Evolutionary conservation across 1,140 invertebrate species (phyloP).

Genomic region (Adelges cooleyi): DNA sequence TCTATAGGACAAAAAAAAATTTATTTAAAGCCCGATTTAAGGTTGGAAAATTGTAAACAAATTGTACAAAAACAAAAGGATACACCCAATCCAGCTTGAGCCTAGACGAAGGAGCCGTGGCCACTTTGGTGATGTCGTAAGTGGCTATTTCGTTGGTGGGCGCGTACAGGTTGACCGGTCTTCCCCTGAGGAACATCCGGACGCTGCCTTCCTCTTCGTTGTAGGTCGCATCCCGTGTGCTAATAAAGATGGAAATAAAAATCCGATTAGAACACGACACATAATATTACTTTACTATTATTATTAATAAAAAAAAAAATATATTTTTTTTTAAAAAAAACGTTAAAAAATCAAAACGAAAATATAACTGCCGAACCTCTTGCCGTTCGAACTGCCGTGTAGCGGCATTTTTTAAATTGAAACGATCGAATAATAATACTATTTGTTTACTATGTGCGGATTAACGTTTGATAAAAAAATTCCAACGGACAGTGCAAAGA

Average conservation of each 20-base stretch:
- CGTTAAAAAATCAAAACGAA: no score
- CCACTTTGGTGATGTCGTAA: conserved; percentile 67
- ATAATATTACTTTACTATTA: no score
- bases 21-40: no score
- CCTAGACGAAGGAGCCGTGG: conserved; percentile 61
- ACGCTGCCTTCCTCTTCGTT: conserved; percentile 69
- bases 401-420: not conserved
- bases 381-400: not conserved
- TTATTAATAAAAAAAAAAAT: no score
- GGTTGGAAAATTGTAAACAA: no score
- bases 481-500: no score
- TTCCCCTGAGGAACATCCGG: conserved; percentile 70
- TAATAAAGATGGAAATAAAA: conserved; percentile 37
- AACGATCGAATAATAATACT: no score
- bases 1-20: no score
- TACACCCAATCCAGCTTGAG: conserved; percentile 86
- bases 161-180: conserved; percentile 65
- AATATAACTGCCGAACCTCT: not conserved
- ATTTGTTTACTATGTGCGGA: no score
- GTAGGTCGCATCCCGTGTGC: conserved; percentile 59
- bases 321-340: no score
- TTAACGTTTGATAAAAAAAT: no score
- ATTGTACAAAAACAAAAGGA: conserved; percentile 35
- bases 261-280: no score
- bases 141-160: conserved; percentile 52